These are phyloP conservation scores for Pandemis cinnamomeana DNA, from an alignment of 2,888 invertebrate genomes.

Conservation along the genomic window DNA sequence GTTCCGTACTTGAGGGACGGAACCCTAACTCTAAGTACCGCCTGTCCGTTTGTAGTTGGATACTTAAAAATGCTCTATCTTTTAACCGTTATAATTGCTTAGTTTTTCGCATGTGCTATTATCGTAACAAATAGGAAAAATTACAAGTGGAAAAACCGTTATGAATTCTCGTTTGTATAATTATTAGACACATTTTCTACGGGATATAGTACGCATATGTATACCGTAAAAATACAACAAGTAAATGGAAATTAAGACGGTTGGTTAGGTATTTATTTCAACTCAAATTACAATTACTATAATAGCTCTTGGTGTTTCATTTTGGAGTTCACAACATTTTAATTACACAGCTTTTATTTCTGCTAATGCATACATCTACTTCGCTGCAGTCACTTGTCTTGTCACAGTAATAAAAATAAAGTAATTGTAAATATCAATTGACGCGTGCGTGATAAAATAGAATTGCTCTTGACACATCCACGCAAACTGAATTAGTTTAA, in stretches of 20 bases:
- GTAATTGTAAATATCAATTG: conserved; percentile 18
- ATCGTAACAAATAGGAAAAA: too few relatives aligned
- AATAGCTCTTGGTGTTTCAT: neutral
- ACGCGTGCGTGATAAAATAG: conserved; percentile 11
- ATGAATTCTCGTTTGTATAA: too few relatives aligned
- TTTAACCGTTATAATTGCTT: neutral
- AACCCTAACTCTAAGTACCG: neutral
- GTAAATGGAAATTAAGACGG: neutral
- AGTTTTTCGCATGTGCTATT: neutral
- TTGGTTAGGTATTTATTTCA: neutral
- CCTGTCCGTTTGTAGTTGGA: neutral
- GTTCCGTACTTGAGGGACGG: neutral
- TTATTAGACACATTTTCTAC: too few relatives aligned
- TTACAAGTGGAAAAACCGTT: too few relatives aligned
- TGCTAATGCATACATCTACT: neutral
- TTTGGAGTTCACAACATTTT: neutral
- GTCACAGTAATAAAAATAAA: neutral
- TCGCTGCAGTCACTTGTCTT: neutral
- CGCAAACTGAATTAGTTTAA: conserved; percentile 20
- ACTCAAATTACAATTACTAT: neutral
- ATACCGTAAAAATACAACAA: too few relatives aligned
- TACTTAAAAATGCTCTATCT: neutral
- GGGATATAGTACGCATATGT: too few relatives aligned
- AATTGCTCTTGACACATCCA: conserved; percentile 10
- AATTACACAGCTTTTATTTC: neutral